phyloP scores from a whole-genome alignment of 2,113 vertebrate genomes.

The Cervus canadensis region DNA sequence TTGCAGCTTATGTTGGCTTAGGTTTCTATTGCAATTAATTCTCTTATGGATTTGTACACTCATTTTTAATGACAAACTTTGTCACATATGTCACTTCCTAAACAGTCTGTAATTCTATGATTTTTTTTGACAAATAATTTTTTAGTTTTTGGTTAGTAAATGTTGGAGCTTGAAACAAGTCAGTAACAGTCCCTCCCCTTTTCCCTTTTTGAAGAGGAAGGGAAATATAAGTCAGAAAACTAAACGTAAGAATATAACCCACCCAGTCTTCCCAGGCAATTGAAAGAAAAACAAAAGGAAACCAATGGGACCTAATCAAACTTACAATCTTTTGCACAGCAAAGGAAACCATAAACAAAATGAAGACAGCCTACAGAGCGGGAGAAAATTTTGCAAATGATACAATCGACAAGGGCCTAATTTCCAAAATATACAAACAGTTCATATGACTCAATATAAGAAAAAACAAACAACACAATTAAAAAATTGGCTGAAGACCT shows the following conservation, averaged over 20 bases:
- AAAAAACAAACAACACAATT: background rate
- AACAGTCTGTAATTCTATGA: background rate
- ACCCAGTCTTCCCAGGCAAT: background rate
- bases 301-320: background rate
- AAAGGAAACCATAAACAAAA: background rate
- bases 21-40: background rate
- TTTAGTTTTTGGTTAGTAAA: conserved; percentile 6
- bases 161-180: background rate
- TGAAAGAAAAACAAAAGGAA: background rate
- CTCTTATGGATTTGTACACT: background rate
- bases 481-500: background rate
- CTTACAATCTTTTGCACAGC: background rate
- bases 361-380: background rate
- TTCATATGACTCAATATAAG: background rate
- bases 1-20: background rate
- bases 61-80: background rate
- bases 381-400: background rate
- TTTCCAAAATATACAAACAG: background rate
- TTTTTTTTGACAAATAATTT: background rate
- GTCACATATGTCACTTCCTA: background rate
- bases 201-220: background rate
- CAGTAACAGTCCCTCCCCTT: background rate
- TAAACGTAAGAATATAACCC: background rate
- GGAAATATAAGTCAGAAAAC: background rate
- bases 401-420: background rate